Base-by-base conservation (phyloP, 2,888 invertebrate species). In the Melanchra persicariae region DNA sequence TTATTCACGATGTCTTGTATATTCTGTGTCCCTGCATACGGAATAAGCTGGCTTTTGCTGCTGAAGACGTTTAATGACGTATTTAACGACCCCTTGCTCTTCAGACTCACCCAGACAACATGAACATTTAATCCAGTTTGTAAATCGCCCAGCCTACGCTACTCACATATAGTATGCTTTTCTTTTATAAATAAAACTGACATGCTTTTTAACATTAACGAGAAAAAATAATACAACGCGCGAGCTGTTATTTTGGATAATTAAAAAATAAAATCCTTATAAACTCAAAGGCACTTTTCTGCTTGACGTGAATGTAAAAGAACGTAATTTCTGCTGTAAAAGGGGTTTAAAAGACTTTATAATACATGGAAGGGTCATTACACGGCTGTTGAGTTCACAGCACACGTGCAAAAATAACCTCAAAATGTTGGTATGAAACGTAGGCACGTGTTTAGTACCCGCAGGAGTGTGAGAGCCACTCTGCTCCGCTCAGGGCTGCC, bases 331-430 rank as follows among this genome's bases (percentile, higher is more conserved):
- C 88, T 85, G 88, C 87, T 86, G 87, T 90, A 89, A 92, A 93
- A 91, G 88, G 89, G 90, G 87, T 90, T 81, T 89, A 91, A 92
- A 93, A 93, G 91, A 89, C 91, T 94, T 92, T 93, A 92, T 93
- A 93, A 93, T 92, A 91, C 89, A 89, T 89, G 90, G 87, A 91
- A 93, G 93, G 91, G 92, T 91, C 93, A 92, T 94, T 93, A 93
- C 90, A 93, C 92, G 93, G 89, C 86, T 90, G 89, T 94, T 94
- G 92, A 93, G 88, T 91, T 91, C 91, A 88, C 92, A 89, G 92
- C 92, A 93, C 86, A 91, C 91, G 93, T 92, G 91, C 89, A 91
- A 90, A 92, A 91, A 92, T 88, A 91, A 91, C 89, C 87, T 90
- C 85, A 84, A 89, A 90, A 90, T 87, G 89, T 86, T 76, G 65